Base-by-base conservation (phyloP, 2,113 vertebrate species). In the Petroica traversi region DNA sequence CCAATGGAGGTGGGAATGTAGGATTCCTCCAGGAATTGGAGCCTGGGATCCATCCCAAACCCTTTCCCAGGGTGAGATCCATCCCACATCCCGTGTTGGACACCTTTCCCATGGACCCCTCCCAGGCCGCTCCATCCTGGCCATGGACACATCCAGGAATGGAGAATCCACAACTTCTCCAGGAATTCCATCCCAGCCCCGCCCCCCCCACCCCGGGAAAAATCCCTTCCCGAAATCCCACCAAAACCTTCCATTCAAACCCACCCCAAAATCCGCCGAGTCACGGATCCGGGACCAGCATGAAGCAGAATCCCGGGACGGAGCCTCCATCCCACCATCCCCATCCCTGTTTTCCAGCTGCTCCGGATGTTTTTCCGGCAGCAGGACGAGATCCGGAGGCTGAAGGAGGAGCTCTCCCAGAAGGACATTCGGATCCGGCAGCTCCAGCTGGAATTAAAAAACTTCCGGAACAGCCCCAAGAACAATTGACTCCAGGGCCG, bases 311-410 rank as follows among this genome's bases (percentile, higher is more conserved):
- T 15, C 57, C 41, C 0, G 10, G n/a, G 38, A 14, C 0, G 41
- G 41, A 78, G 68, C 25, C 77, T 89, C 33, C 68, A 8, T 33
- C 57, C 18, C 90, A 73, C 36, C 81, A 82, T 5, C 72, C 67
- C 66, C 14, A 55, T 83, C 72, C 7, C 38, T 31, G 54, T 73
- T 91, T 59, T 85, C 16, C 92, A 99, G 99, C 98, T 99, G 90
- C 98, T 99, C 58, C 98, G 99, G 93, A 98, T 99, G 99, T 99
- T 99, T 97, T 99, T 99, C 98, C 98, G 99, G 57, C 99, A 99
- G 98, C 99, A 99, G 97, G 99, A 99, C 0, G 99, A 99, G 97
- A 98, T 99, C 94, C 98, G 99, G 66, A 97, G 99, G 83, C 94
- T 99, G 97, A 99, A 99, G 83, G 99, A 99, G 0, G 99, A 99